Evolutionary conservation across 2,113 vertebrate species (phyloP).

Genomic region (Saccopteryx leptura): DNA sequence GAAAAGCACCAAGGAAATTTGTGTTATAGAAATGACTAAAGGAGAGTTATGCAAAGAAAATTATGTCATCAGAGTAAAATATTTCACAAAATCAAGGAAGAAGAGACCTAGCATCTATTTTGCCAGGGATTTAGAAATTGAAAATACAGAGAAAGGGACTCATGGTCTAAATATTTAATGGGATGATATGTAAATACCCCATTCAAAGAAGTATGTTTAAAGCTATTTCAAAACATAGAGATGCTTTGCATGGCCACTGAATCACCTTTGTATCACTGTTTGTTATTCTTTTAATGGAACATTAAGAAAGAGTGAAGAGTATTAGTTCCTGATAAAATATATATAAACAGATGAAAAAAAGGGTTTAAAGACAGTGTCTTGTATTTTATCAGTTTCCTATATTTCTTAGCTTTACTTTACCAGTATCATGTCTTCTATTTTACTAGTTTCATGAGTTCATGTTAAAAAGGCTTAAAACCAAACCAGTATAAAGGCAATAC

Average conservation of each 20-base stretch:
- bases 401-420: no score
- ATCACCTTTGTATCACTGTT: neutral
- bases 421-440: no score
- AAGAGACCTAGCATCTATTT: neutral
- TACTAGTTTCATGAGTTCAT: neutral
- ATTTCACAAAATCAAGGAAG: neutral
- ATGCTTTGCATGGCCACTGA: neutral
- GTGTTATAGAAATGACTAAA: neutral
- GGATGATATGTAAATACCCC: neutral
- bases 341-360: slow-evolving; percentile 7
- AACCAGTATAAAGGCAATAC: neutral
- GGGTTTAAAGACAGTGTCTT: neutral
- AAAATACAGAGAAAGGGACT: neutral
- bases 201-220: neutral
- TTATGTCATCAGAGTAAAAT: neutral
- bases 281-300: neutral
- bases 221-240: neutral
- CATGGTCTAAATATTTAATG: neutral
- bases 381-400: neutral
- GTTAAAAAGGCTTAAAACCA: neutral
- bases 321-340: neutral
- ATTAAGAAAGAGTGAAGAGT: neutral
- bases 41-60: neutral
- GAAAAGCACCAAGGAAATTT: neutral
- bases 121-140: neutral